phyloP scores from a whole-genome alignment of 2,888 invertebrate genomes.

The Lepidocyrtoides sp. region DNA sequence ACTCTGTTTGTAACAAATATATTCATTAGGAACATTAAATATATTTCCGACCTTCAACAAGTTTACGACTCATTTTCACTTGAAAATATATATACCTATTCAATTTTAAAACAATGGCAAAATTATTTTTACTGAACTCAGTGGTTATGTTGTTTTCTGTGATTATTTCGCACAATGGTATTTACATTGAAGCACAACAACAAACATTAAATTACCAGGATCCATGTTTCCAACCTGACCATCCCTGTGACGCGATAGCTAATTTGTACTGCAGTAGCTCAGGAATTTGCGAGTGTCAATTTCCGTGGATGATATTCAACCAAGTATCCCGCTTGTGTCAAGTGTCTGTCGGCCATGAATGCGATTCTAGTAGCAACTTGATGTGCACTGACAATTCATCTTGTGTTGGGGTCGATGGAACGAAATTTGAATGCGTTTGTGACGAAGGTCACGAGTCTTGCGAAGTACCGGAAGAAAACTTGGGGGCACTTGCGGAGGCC shows the following conservation, averaged over 20 bases:
- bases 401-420: constrained; percentile 58
- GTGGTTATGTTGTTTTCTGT: background rate
- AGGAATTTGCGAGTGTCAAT: constrained; percentile 75
- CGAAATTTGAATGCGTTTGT: constrained; percentile 73
- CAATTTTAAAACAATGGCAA: background rate
- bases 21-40: no score
- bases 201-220: constrained; percentile 40
- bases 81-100: background rate
- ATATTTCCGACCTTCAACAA: no score
- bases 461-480: background rate
- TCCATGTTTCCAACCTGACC: constrained; percentile 65
- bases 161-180: background rate
- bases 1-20: no score
- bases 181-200: background rate
- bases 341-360: constrained; percentile 77
- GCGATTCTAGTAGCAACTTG: constrained; percentile 61
- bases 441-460: constrained; percentile 65
- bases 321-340: constrained; percentile 60
- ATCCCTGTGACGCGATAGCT: constrained; percentile 52
- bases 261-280: constrained; percentile 64
- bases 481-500: background rate
- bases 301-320: constrained; percentile 75
- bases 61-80: no score
- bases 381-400: constrained; percentile 74
- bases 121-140: background rate